Percentiles rank a stretch among this genome's conserved stretches.
Conservation (phyloP, 1,140 invertebrate species). For the Rhysida immarginata region DNA sequence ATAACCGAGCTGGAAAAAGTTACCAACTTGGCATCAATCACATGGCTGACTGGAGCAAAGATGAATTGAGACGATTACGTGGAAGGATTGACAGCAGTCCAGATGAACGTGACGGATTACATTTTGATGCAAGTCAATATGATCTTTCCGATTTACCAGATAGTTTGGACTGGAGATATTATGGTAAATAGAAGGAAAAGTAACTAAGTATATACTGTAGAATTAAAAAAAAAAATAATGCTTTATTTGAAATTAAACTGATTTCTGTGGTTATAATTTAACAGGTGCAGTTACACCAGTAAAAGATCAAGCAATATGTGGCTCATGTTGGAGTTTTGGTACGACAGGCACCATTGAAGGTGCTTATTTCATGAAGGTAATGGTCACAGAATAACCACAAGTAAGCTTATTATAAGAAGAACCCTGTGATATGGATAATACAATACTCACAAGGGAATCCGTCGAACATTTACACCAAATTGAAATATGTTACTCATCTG, state of each 20-base stretch:
- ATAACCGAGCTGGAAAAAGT: conserved; percentile 56
- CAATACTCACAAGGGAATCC: too few relatives aligned
- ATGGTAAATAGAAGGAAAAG: conserved; percentile 40
- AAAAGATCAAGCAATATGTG: conserved; percentile 92
- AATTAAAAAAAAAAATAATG: too few relatives aligned
- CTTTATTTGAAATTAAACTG: too few relatives aligned
- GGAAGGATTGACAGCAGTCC: conserved; percentile 48
- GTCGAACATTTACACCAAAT: background rate
- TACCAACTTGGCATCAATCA: conserved; percentile 73
- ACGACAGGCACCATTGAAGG: conserved; percentile 86
- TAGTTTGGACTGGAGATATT: conserved; percentile 73
- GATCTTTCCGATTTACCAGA: conserved; percentile 38
- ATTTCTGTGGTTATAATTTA: too few relatives aligned
- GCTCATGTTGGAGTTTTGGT: conserved; percentile 93
- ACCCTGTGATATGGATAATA: too few relatives aligned
- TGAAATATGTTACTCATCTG: too few relatives aligned
- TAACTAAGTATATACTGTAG: too few relatives aligned
- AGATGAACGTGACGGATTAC: conserved; percentile 54
- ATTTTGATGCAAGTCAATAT: conserved; percentile 51
- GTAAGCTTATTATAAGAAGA: too few relatives aligned
- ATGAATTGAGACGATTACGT: conserved; percentile 61
- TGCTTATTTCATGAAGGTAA: conserved; percentile 51
- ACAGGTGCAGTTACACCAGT: conserved; percentile 79
- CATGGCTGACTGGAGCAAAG: conserved; percentile 61
- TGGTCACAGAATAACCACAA: background rate